phyloP scores from a whole-genome alignment of 2,113 vertebrate species.

The Anser cygnoides region DNA sequence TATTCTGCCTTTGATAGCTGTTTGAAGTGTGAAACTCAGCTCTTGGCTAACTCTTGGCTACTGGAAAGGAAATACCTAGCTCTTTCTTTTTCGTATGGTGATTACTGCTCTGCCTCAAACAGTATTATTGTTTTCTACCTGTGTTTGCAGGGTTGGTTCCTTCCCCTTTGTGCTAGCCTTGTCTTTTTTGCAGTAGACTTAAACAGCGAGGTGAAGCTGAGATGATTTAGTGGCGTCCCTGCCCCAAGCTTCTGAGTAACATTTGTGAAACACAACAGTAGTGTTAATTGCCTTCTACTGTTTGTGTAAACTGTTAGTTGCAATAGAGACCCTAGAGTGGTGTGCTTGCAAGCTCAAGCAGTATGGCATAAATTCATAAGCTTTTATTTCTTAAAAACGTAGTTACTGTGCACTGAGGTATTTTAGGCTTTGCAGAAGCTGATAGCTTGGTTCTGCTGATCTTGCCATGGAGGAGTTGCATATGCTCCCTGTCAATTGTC shows the following conservation, averaged over 20 bases:
- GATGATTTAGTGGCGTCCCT: not conserved
- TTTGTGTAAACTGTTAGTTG: not conserved
- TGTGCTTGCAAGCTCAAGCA: not conserved
- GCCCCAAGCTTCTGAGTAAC: not conserved
- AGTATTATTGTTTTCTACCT: not conserved
- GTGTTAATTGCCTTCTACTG: not conserved
- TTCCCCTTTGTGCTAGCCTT: not conserved
- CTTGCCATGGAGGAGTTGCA: not conserved
- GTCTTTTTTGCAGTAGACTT: not conserved
- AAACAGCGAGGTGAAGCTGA: not conserved
- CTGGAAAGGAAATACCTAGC: not conserved
- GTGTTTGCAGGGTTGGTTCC: not conserved
- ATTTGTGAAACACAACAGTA: not conserved
- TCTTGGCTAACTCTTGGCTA: not conserved
- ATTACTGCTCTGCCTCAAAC: not conserved
- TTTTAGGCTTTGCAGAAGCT: not conserved
- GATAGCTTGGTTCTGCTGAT: not conserved
- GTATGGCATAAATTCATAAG: not conserved
- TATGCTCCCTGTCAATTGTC: not conserved
- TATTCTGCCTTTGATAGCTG: not conserved
- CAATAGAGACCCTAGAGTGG: not conserved
- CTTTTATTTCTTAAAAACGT: not conserved
- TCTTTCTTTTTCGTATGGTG: not conserved
- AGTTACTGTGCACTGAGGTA: not conserved
- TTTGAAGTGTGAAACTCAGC: not conserved